Evolutionary conservation across 2,888 invertebrate genomes (phyloP), one percentile per base, ranked within the genome.

Genomic region (Colostygia pectinataria): DNA sequence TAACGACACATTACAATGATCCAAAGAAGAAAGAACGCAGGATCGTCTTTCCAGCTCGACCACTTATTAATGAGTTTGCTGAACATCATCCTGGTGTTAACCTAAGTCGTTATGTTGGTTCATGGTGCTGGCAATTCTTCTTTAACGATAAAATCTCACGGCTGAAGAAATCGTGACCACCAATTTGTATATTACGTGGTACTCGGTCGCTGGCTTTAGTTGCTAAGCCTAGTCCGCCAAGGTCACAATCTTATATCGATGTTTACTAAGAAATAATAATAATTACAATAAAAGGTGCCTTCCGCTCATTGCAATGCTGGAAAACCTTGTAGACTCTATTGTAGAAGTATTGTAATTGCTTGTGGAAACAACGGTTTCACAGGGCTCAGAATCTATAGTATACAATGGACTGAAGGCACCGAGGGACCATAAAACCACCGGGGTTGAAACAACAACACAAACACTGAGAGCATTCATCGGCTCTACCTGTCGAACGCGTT

Each of bases 181-280:
- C 71, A 77, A 80, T 80, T 81, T 62, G 68, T 67, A 65, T 61
- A 82, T 81, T 77, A 80, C 78, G 78, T 80, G n/a, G 71, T 75
- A 74, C 65, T 73, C 63, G 66, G 71, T 78, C 71, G 72, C 68
- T 70, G 69, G 73, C 83, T 80, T 61, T 83, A 52, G 52, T 52
- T 52, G 71, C 73, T 83, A 81, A 78, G 46, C 39, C 72, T 74
- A 76, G 76, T 71, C 71, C 77, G 71, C 77, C 85, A 87, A 88
- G 88, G 87, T 82, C 80, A 73, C 66, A 58, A 84, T 77, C 75
- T 77, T 46, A 20, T 46, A 48, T 40, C 37, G 38, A 34, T 80
- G 76, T 80, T 80, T 80, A 80, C 80, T 71, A 82, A 82, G 79
- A 64, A 63, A 67, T 66, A 63, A 72, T 66, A 63, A 72, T 63